Evolutionary conservation across 1,140 invertebrate genomes (phyloP), one percentile per base, ranked within the genome.

Genomic region (Drosophila serrata): DNA sequence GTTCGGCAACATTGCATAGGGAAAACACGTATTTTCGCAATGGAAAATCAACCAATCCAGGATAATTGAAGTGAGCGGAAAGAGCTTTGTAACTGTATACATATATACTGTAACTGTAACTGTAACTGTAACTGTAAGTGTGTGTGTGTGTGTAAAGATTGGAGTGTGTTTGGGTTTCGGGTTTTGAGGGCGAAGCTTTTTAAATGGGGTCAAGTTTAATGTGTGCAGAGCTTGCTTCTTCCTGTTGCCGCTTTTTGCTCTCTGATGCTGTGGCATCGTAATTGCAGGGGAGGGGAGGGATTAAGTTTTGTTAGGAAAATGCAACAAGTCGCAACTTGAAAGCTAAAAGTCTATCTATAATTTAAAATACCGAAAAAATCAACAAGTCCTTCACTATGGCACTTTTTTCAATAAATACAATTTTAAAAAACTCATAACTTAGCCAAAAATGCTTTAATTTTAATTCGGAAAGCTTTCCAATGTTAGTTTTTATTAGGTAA

Each of bases 201-300:
- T 58, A 81, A 91, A 75, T 77, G 82, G 59, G 87, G 87, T 90
- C 87, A 91, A 91, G 87, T 91, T 91, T 91, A 91, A 91, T 87
- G 70, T 84, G 80, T 84, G 77, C 73, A 78, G n/a, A n/a, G 77
- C 62, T 84, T 91, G 87, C 82, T 86, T n/a, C n/a, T n/a, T 82
- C 76, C 76, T 55, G 46, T 24, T 37, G 45, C 53, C 48, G 17
- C 12, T 24, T 12, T 27, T 39, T 40, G 8, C 37, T 39, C 15
- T 61, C 12, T 24, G 53, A 40, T 43, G 57, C 56, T 63, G 31
- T 12, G 46, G 9, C 42, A 45, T 33, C 24, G 59, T 75, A 90
- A 81, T 84, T 81, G 68, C 77, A 75, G 55, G 64, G n/a, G n/a
- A n/a, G n/a, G 68, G 69, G 24, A 61, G 69, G 70, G 51, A 58